A percentile compares a stretch with the other conserved stretches of the same genome.
Conservation (phyloP, 2,888 invertebrate species). For the Melinaea menophilus region DNA sequence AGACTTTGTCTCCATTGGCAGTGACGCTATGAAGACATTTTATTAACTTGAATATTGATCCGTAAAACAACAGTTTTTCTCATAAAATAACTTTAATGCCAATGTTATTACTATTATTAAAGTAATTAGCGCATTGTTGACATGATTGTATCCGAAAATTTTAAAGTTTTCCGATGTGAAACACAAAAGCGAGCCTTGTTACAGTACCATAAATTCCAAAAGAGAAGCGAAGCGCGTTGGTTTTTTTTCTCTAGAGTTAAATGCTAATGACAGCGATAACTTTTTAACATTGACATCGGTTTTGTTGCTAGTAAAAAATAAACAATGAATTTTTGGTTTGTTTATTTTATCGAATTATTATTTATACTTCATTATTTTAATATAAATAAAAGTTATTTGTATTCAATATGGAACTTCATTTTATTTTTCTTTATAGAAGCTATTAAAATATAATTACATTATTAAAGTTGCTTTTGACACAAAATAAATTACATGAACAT, state of each 20-base stretch:
- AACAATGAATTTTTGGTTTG: neutral
- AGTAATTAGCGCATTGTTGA: slow-evolving; percentile 66
- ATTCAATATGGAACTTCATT: too few species aligned
- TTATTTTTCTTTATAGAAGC: too few species aligned
- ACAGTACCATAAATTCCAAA: slow-evolving; percentile 48
- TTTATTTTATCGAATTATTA: neutral
- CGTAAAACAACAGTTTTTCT: slow-evolving; percentile 42
- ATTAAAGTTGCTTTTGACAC: too few species aligned
- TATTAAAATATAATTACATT: too few species aligned
- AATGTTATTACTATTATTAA: slow-evolving; percentile 40
- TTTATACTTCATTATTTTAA: too few species aligned
- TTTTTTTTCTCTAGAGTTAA: slow-evolving; percentile 69
- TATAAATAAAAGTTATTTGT: too few species aligned
- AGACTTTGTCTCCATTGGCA: slow-evolving; percentile 69
- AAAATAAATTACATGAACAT: too few species aligned
- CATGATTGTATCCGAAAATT: slow-evolving; percentile 59
- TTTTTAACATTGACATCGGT: slow-evolving; percentile 59
- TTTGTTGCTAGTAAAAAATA: slow-evolving; percentile 46
- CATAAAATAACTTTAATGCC: slow-evolving; percentile 45
- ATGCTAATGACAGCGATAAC: slow-evolving; percentile 67
- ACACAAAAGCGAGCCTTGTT: slow-evolving; percentile 77
- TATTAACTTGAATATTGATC: slow-evolving; percentile 61
- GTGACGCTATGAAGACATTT: slow-evolving; percentile 56
- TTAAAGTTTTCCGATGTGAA: slow-evolving; percentile 58
- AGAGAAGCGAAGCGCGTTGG: slow-evolving; percentile 75